Conservation (phyloP, 92 coral and sea anemone species). For the Actinernus sp. region DNA sequence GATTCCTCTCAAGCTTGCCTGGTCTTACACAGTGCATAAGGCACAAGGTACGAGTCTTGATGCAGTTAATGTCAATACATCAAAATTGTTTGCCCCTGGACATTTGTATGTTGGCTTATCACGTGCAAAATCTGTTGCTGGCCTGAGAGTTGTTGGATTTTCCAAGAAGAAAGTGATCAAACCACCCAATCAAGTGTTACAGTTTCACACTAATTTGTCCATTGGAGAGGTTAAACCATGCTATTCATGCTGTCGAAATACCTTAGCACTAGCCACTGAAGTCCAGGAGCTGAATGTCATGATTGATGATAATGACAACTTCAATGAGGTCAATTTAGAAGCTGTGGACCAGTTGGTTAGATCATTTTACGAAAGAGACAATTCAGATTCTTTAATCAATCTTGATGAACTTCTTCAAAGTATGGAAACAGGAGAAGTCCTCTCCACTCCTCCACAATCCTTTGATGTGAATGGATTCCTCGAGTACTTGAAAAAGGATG, state of each 20-base stretch:
- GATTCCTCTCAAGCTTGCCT: neutral
- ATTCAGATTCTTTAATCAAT: no score
- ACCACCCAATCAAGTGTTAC: neutral
- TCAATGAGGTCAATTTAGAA: no score
- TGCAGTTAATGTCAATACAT: neutral
- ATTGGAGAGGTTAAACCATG: neutral
- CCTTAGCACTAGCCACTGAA: neutral
- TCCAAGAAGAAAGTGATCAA: no score
- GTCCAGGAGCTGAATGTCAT: no score
- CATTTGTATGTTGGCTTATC: neutral
- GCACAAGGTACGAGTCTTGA: neutral
- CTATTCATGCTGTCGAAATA: neutral
- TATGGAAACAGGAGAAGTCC: no score
- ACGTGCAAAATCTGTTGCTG: neutral
- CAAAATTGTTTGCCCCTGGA: neutral
- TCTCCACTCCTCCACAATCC: no score
- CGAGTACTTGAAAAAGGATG: no score
- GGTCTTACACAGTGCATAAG: neutral
- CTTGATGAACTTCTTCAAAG: no score
- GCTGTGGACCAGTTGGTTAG: no score
- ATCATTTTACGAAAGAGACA: no score
- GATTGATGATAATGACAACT: no score
- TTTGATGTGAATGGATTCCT: no score
- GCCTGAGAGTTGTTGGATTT: neutral
- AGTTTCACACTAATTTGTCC: neutral